Evolutionary conservation across 2,888 invertebrate species (phyloP), one percentile per base, ranked within the genome.

Genomic region (Hoplodrina ambigua): DNA sequence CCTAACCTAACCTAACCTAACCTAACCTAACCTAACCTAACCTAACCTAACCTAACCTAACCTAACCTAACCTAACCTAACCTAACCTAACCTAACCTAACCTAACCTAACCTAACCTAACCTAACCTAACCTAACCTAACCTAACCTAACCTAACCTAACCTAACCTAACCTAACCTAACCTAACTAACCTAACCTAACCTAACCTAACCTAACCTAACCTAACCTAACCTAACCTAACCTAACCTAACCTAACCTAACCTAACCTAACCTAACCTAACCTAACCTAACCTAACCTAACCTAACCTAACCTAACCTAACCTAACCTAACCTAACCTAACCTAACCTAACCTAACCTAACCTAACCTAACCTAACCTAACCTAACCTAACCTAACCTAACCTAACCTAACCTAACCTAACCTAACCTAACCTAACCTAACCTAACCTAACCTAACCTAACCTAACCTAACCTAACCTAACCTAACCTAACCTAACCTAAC

Each of bases 231-330:
- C 69, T 69, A 69, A 69, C 69, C 69, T 69, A 69, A 81, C 82
- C 82, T 81, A 81, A 83, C 83, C 80, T 82, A 83, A 82, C 83
- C 81, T 82, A 69, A 85, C 83, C 81, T 80, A 81, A 78, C 81
- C 80, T 78, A 82, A 80, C 80, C 80, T 80, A 80, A 82, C 80
- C 81, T 80, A 79, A 80, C 82, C 81, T 75, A 81, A 81, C 81
- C 81, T 81, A 80, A 81, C 80, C 82, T 81, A 82, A 80, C 80
- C 80, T 80, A 81, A 81, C 83, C 81, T 77, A 81, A 81, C 81
- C 81, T 80, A 80, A 80, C 80, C 80, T 78, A 82, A 80, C 80
- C 80, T 76, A 79, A 79, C 81, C 81, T 79, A 81, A 80, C 80
- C 81, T 79, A 81, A 80, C 83, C 79, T 78, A 81, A 78, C 83